These are phyloP conservation scores for Parapsyche elsis DNA, from an alignment of 1,140 invertebrate species.

Conservation along the genomic window DNA sequence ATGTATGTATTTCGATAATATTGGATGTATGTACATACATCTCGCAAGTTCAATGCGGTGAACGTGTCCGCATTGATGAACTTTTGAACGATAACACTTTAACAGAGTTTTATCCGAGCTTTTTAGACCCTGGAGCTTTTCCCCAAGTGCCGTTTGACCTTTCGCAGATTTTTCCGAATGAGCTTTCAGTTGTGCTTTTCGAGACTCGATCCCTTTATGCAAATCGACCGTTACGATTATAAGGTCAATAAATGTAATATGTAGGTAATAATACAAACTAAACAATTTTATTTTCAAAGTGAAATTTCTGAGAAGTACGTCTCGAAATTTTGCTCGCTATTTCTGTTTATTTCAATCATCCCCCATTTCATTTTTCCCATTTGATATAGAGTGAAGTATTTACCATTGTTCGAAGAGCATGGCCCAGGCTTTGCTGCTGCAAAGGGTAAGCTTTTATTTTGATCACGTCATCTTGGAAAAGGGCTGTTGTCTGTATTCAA, in stretches of 20 bases:
- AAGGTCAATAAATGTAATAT: slow-evolving; percentile 3
- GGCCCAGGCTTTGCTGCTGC: background rate
- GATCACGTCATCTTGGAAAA: slow-evolving; percentile 16
- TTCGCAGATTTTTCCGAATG: too few relatives aligned
- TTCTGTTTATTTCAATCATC: background rate
- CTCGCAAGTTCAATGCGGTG: too few relatives aligned
- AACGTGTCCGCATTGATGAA: too few relatives aligned
- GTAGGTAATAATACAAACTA: background rate
- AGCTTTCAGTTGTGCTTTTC: slow-evolving; percentile 3
- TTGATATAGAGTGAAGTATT: too few relatives aligned
- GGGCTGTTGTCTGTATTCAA: background rate
- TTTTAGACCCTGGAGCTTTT: too few relatives aligned
- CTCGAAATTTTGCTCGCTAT: background rate
- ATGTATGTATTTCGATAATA: background rate
- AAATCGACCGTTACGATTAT: slow-evolving; percentile 3
- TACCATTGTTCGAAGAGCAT: background rate
- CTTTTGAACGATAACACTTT: too few relatives aligned
- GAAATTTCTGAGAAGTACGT: background rate
- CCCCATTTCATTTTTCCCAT: background rate
- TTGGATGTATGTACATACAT: background rate
- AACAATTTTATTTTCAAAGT: background rate
- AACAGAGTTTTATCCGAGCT: too few relatives aligned
- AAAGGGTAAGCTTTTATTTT: slow-evolving; percentile 5
- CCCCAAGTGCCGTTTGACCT: too few relatives aligned
- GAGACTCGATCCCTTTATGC: slow-evolving; percentile 16